Evolutionary conservation across 2,797 vertebrate species (phyloP), one percentile per base, ranked within the genome.

Genomic region (Myripristis murdjan): DNA sequence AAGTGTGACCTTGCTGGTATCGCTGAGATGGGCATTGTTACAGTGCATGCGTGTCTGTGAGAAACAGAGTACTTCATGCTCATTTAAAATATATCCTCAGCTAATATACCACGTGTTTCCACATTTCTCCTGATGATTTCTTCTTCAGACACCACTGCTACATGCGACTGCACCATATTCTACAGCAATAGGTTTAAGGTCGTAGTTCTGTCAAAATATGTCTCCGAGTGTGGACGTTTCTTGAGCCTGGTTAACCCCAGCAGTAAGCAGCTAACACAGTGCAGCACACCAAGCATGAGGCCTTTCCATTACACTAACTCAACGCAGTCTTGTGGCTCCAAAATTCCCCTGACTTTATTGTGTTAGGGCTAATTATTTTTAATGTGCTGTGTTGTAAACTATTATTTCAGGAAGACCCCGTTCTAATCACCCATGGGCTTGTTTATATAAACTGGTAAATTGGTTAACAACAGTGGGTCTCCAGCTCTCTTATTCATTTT

Each of bases 401-500:
- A 89, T 92, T 91, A 89, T 87, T 91, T 89, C 84, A 91, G 75
- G 89, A 89, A 89, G 88, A 88, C 83, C 73, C 53, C 31, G 44
- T 76, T 87, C 70, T 89, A 91, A 89, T 91, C 87, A 87, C 77
- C 88, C 87, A 81, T 82, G 82, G 79, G 58, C 73, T 87, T 93
- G 87, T 91, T 89, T 91, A 86, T 88, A 90, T 87, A 93, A 92
- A 93, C 89, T 75, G 87, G 80, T 88, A 90, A 92, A 93, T 93
- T 91, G 87, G 87, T 90, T 93, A 91, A 92, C 82, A 62, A 86
- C 82, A 83, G 76, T 57, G 73, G 77, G 78, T 87, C 89, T 85
- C 69, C 81, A 76, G 82, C 73, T 64, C 77, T 70, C 84, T 78
- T 78, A 82, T 84, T 91, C 79, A 76, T 87, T 85, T 83, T 51